Base-by-base conservation (phyloP, 1,140 invertebrate species). In the Periplaneta americana region DNA sequence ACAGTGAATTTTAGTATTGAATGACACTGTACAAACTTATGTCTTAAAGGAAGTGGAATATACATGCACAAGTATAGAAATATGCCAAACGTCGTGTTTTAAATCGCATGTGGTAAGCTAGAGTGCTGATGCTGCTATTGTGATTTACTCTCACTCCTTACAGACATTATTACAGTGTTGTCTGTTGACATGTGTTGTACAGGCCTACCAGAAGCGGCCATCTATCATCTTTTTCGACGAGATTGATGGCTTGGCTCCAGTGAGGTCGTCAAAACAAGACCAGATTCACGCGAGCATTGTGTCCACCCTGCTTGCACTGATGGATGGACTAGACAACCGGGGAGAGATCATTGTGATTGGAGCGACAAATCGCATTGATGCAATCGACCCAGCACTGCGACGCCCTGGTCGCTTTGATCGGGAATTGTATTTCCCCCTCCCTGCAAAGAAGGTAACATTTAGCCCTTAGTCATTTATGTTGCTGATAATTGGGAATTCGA, bases 191-290 rank as follows among this genome's bases (percentile, higher is more conserved):
- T n/a, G n/a, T 11, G 11, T 66, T 48, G 22, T n/a, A 4, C 90
- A 88, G 92, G 94, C 94, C 0, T 87, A 92, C 75, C 92, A 93
- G 86, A 91, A 92, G 84, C 92, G 92, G 78, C 94, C 94, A 6
- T 92, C 92, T 80, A 94, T 93, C 6, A 94, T 95, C 75, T 95
- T 95, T 84, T 93, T 95, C 82, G 94, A 95, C 87, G 94, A 95
- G 87, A 92, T 95, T 32, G 94, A 95, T 84, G 93, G 93, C 2
- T 87, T 95, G n/a, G 93, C 93, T 82, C 92, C 92, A 0, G 88
- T 91, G 34, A 86, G 94, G 83, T 93, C 93, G 9, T 88, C 88
- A 32, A 89, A 90, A 18, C 91, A 91, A 79, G 94, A 95, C 84
- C 93, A 94, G 84, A 93, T 93, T 86, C 83, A 93, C 87, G 86